Base-by-base conservation (phyloP, 2,113 vertebrate species). In the Oncorhynchus clarkii region DNA sequence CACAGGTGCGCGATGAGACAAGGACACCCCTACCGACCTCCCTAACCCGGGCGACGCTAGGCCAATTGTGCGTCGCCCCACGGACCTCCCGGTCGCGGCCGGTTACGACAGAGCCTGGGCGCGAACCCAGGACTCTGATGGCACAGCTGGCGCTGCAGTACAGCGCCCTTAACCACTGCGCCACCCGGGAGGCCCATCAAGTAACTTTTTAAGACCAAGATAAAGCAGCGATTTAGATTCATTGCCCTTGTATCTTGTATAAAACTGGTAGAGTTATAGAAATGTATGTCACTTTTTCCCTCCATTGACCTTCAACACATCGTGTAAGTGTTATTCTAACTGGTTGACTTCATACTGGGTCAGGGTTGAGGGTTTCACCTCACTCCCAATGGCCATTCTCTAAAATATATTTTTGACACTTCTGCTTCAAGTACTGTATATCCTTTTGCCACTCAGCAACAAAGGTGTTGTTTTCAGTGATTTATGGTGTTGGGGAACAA, bases 401-500 rank as follows among this genome's bases (percentile, higher is more conserved):
- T 11, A 12, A 75, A 18, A 59, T 18, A 72, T 27, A 14, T 71
- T 78, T 79, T 85, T 31, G n/a, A 18, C 65, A 45, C 49, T 22
- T 81, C 78, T 62, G 31, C 65, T 62, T 75, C 11, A 24, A 72
- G 80, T 68, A 26, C 26, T 26, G 26, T 26, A 68, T 34, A 74
- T 79, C 26, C 57, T 62, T 79, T 70, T 76, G 68, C 77, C 72
- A 80, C 75, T 86, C 82, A 74, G 72, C 73, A 84, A 83, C 85
- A 87, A 70, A 85, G 72, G 78, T 88, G 86, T 89, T 91, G 84
- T 89, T 91, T 86, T n/a, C 70, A 88, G 77, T 79, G 87, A 88
- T 91, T 91, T 92, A 88, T 77, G 75, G 78, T 72, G 82, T 24
- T 86, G 78, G 84, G 83, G 45, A 81, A 82, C 89, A 82, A 81